Percentiles rank a stretch among this genome's conserved stretches.
phyloP scores from a whole-genome alignment of 2,113 vertebrate genomes.

The Laterallus jamaicensis region DNA sequence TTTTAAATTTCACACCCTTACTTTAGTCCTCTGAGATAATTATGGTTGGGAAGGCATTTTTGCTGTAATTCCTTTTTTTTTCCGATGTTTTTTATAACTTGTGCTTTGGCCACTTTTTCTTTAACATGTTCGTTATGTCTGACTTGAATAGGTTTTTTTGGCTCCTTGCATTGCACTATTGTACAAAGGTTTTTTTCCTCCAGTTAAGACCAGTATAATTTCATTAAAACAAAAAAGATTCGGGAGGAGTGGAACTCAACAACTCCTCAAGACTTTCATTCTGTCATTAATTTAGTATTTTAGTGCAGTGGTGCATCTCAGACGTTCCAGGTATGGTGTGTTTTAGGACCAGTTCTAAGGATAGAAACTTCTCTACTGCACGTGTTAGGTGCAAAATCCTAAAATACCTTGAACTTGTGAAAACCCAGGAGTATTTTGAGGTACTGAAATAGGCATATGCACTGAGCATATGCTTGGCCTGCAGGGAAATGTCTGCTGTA shows the following conservation, averaged over 20 bases:
- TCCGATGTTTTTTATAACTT: background rate
- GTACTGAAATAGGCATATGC: background rate
- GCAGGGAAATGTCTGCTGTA: background rate
- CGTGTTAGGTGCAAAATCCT: background rate
- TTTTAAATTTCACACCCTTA: background rate
- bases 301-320: background rate
- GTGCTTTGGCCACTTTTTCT: background rate
- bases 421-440: background rate
- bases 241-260: background rate
- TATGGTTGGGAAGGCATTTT: background rate
- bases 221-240: background rate
- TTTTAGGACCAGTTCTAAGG: background rate
- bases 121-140: background rate
- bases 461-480: background rate
- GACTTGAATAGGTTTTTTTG: background rate
- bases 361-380: background rate
- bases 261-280: background rate
- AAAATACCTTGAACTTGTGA: constrained; percentile 9
- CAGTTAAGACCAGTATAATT: background rate
- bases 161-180: background rate
- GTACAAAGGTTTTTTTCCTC: background rate
- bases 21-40: background rate
- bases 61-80: background rate
- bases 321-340: background rate
- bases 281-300: background rate